Base-by-base conservation (phyloP, 1,140 invertebrate genomes). In the Bursaphelenchus mucronatus region DNA sequence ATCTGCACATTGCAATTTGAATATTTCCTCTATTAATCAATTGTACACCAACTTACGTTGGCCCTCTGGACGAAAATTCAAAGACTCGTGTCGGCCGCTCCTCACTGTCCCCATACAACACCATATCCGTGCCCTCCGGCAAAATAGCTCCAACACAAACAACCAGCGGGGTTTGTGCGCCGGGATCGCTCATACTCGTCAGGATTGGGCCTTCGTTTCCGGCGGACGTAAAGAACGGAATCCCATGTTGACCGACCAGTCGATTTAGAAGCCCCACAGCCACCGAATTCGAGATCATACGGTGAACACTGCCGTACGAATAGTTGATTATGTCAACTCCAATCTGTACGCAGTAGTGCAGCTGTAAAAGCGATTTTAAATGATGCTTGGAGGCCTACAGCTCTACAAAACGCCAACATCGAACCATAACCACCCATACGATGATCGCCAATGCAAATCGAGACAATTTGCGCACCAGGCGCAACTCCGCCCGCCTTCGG, bases 121-220 rank as follows among this genome's bases (percentile, higher is more conserved):
- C 2, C 11, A n/a, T 44, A 7, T n/a, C 40, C 11, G 57, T 44
- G 13, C 45, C 19, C 10, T 45, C 11, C 11, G 57, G 57, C 11
- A 59, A n/a, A 55, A 94, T 95, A 47, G 94, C 94, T 49, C 92
- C 94, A 46, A 97, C 91, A 46, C 90, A 88, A 87, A 89, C 90
- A 70, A 95, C 39, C 13, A 93, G 86, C 59, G 87, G 87, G 52
- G 89, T 87, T 52, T 92, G 43, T 80, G 92, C 90, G 3, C 94
- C 93, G 13, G 94, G 94, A 5, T 91, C 89, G 11, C 92, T 92
- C 63, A 95, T 88, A 2, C 94, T 97, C 71, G 88, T 89, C 3
- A 97, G 85, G 50, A 90, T 92, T 9, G 92, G 92, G 0, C 95
- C 95, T 83, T 90, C 88, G 84, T 98, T 98, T 5, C 93, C 93